A percentile compares a stretch with the other conserved stretches of the same genome.
phyloP scores from a whole-genome alignment of 2,888 invertebrate species.

The Phragmatobia fuliginosa region DNA sequence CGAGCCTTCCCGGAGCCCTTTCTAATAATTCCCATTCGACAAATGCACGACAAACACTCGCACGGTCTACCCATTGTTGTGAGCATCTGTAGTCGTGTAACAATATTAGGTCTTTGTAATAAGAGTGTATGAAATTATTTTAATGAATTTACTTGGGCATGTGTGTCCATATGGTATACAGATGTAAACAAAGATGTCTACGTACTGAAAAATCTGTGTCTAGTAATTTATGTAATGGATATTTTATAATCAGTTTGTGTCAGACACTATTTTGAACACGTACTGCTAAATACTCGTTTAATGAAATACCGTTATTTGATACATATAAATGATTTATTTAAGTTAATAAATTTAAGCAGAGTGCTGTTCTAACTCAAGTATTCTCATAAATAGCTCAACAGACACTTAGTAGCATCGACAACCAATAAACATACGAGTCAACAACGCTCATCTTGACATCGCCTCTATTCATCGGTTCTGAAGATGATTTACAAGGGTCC shows the following conservation, averaged over 20 bases:
- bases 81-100: slow-evolving; percentile 79
- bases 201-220: not conserved
- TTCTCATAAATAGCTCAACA: slow-evolving; percentile 78
- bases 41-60: slow-evolving; percentile 86
- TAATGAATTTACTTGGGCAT: slow-evolving; percentile 63
- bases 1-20: slow-evolving; percentile 85
- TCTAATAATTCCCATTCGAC: slow-evolving; percentile 85
- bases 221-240: not conserved
- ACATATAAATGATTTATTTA: slow-evolving; percentile 28
- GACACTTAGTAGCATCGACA: slow-evolving; percentile 81
- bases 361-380: slow-evolving; percentile 65
- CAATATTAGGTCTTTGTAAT: slow-evolving; percentile 75
- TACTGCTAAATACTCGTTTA: slow-evolving; percentile 3
- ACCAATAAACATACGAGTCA: slow-evolving; percentile 84
- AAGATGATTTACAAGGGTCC: slow-evolving; percentile 86
- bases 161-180: slow-evolving; percentile 36
- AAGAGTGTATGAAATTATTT: slow-evolving; percentile 70
- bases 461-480: slow-evolving; percentile 79
- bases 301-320: slow-evolving; percentile 25
- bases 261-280: not conserved
- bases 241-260: not conserved
- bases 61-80: slow-evolving; percentile 82
- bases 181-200: not conserved
- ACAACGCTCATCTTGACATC: slow-evolving; percentile 78
- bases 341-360: slow-evolving; percentile 50